Percentiles rank a stretch among this genome's conserved stretches.
Evolutionary conservation across 30 jellyfish, hydroid and myxozoan species (phyloP).

Genomic region (Aurelia aurita): DNA sequence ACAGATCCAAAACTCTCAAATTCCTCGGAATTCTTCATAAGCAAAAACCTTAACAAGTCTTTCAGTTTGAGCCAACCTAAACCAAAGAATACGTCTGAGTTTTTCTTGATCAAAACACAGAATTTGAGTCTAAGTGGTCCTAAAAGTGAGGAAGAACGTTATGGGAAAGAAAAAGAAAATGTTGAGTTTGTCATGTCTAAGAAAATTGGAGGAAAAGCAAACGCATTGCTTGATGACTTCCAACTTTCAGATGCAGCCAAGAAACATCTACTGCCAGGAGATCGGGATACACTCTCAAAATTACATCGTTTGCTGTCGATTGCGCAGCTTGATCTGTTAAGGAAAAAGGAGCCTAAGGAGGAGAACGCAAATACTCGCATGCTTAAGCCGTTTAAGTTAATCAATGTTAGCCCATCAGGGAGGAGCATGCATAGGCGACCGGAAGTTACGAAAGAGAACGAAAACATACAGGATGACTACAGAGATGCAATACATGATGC

Average conservation of each 20-base stretch:
- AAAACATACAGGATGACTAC: background rate
- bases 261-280: constrained; percentile 63
- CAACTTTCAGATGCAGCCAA: constrained; percentile 64
- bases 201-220: constrained; percentile 3
- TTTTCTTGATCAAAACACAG: constrained; percentile 50
- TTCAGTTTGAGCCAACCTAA: background rate
- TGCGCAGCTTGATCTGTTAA: constrained; percentile 41
- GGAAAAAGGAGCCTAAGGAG: constrained; percentile 26
- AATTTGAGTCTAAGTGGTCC: constrained; percentile 36
- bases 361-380: constrained; percentile 48
- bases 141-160: constrained; percentile 15
- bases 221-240: constrained; percentile 18
- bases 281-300: constrained; percentile 36
- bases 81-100: constrained; percentile 43
- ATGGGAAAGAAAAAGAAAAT: background rate
- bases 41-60: background rate
- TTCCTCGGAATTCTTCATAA: constrained; percentile 43
- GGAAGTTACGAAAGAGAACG: background rate
- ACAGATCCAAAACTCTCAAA: background rate
- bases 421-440: background rate
- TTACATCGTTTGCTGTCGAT: constrained; percentile 45
- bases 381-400: constrained; percentile 14
- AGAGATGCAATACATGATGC: constrained; percentile 57
- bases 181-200: constrained; percentile 17
- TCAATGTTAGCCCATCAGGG: background rate